These are phyloP conservation scores for Drosophila nigromelanica DNA, from an alignment of 1,140 invertebrate species.

Conservation along the genomic window DNA sequence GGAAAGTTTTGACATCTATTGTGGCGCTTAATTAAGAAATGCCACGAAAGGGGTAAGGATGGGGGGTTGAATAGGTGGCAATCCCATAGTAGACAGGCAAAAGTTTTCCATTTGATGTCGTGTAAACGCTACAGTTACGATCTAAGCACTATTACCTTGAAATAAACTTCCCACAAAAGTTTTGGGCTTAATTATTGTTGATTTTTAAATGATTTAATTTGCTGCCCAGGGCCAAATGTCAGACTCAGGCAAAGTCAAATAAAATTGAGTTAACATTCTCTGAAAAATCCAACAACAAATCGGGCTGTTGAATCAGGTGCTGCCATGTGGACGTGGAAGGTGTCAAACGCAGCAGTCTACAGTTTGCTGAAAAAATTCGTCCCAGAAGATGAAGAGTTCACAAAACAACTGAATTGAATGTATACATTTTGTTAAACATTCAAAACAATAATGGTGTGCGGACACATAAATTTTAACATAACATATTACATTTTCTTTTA, in stretches of 20 bases:
- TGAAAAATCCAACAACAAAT: background rate
- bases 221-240: conserved; percentile 50
- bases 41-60: conserved; percentile 13
- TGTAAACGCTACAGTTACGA: conserved; percentile 56
- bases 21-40: conserved; percentile 58
- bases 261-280: conserved; percentile 32
- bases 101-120: conserved; percentile 73
- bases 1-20: conserved; percentile 59
- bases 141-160: conserved; percentile 48
- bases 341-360: conserved; percentile 47
- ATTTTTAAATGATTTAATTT: conserved; percentile 73
- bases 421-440: too few relatives aligned
- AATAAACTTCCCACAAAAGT: conserved; percentile 52
- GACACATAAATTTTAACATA: too few relatives aligned
- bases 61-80: background rate
- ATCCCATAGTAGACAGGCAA: background rate
- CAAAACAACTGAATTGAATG: too few relatives aligned
- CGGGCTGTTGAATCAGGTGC: background rate
- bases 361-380: background rate
- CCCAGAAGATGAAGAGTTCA: too few relatives aligned
- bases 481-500: too few relatives aligned
- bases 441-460: too few relatives aligned
- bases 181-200: conserved; percentile 70
- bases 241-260: conserved; percentile 46
- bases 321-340: background rate